Evolutionary conservation across 2,888 invertebrate genomes (phyloP).

Genomic region (Ophraella communa): DNA sequence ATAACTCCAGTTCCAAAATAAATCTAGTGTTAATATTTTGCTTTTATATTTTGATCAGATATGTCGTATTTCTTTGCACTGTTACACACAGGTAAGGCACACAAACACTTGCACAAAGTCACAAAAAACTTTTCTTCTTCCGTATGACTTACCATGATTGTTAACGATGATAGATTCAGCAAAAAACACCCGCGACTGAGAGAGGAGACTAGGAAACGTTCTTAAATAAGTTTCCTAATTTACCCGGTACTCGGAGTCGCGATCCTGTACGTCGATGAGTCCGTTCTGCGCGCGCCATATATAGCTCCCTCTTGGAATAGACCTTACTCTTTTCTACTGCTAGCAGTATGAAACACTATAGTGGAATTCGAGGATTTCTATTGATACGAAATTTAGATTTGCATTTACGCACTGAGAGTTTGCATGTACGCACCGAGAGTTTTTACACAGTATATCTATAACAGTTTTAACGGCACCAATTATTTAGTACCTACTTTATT

Average conservation of each 20-base stretch:
- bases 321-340: conserved; percentile 38
- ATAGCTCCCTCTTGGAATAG: conserved; percentile 54
- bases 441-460: neutral
- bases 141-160: conserved; percentile 55
- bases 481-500: too few relatives aligned
- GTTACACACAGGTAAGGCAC: neutral
- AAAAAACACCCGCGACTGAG: conserved; percentile 57
- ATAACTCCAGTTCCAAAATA: too few relatives aligned
- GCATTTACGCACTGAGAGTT: neutral
- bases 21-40: too few relatives aligned
- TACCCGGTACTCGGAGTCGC: conserved; percentile 22
- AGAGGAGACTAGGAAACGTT: conserved; percentile 35
- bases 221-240: conserved; percentile 54
- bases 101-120: conserved; percentile 12
- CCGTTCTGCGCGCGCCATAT: conserved; percentile 51
- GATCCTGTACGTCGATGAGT: conserved; percentile 35
- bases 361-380: conserved; percentile 27
- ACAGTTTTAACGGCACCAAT: too few relatives aligned
- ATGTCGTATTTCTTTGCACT: neutral
- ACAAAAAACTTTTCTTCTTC: conserved; percentile 7
- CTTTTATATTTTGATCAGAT: too few relatives aligned
- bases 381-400: neutral
- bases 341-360: conserved; percentile 39
- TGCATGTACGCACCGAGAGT: neutral
- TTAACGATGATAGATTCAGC: conserved; percentile 52